These are phyloP conservation scores for Neogobius melanostomus DNA, from an alignment of 2,113 vertebrate species.

Conservation along the genomic window DNA sequence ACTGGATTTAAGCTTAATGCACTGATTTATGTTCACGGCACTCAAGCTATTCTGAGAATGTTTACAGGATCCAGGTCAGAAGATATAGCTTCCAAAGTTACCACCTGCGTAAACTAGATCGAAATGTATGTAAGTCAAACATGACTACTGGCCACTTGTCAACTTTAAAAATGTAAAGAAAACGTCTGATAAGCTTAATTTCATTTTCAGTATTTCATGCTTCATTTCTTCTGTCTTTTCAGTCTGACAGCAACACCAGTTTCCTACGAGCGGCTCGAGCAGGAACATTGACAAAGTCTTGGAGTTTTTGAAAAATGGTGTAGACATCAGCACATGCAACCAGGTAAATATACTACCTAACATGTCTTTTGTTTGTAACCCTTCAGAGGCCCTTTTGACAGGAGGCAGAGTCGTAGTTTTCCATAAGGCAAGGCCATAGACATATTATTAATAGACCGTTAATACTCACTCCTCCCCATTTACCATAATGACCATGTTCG, in stretches of 20 bases:
- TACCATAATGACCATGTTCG: too few relatives aligned
- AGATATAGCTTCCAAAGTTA: constrained; percentile 8
- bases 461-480: too few relatives aligned
- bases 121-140: neutral
- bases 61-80: constrained; percentile 23
- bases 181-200: neutral
- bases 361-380: neutral
- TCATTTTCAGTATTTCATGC: neutral
- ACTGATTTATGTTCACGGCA: constrained; percentile 3
- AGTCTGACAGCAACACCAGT: constrained; percentile 99
- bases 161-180: neutral
- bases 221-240: constrained; percentile 38
- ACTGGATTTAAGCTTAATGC: constrained; percentile 8
- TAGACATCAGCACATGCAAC: constrained; percentile 94
- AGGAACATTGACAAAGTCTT: constrained; percentile 95
- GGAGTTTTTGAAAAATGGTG: constrained; percentile 92
- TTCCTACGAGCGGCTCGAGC: constrained; percentile 95
- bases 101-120: constrained; percentile 1
- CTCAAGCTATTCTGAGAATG: constrained; percentile 23
- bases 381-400: too few relatives aligned
- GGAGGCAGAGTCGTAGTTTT: too few relatives aligned
- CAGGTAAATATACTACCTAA: constrained; percentile 81
- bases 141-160: neutral
- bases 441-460: too few relatives aligned
- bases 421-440: too few relatives aligned